Conservation (phyloP, 2,797 vertebrate genomes). For the Typhlichthys subterraneus region DNA sequence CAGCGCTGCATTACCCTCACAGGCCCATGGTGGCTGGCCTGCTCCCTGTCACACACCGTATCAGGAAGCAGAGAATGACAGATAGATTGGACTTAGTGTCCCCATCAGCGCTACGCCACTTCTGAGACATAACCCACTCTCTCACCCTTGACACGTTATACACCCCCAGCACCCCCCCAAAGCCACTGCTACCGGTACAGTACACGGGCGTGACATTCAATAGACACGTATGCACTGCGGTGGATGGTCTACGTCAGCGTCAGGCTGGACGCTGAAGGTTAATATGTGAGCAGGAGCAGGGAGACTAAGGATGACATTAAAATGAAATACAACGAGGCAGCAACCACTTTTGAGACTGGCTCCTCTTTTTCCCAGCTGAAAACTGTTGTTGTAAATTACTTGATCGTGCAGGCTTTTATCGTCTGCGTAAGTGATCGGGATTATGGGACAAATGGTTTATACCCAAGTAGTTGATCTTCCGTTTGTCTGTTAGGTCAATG, state of each 20-base stretch:
- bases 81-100: slow-evolving; percentile 81
- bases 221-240: too few species aligned
- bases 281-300: slow-evolving; percentile 48
- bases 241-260: slow-evolving; percentile 20
- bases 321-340: slow-evolving; percentile 55
- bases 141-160: slow-evolving; percentile 40
- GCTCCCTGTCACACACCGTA: slow-evolving; percentile 75
- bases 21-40: slow-evolving; percentile 81
- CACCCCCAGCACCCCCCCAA: slow-evolving; percentile 12
- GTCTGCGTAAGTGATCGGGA: slow-evolving; percentile 64
- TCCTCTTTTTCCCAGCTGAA: slow-evolving; percentile 48
- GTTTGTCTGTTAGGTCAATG: slow-evolving; percentile 22
- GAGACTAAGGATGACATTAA: slow-evolving; percentile 52
- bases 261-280: slow-evolving; percentile 57
- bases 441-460: slow-evolving; percentile 39
- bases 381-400: slow-evolving; percentile 56
- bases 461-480: slow-evolving; percentile 39
- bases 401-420: slow-evolving; percentile 58
- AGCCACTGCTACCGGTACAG: neutral
- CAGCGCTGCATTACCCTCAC: slow-evolving; percentile 85
- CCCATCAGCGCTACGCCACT: slow-evolving; percentile 15
- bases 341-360: slow-evolving; percentile 37
- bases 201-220: too few species aligned
- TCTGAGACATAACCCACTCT: slow-evolving; percentile 52
- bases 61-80: slow-evolving; percentile 84